Evolutionary conservation across 2,888 invertebrate species (phyloP).

Genomic region (Criorhina ranunculi): DNA sequence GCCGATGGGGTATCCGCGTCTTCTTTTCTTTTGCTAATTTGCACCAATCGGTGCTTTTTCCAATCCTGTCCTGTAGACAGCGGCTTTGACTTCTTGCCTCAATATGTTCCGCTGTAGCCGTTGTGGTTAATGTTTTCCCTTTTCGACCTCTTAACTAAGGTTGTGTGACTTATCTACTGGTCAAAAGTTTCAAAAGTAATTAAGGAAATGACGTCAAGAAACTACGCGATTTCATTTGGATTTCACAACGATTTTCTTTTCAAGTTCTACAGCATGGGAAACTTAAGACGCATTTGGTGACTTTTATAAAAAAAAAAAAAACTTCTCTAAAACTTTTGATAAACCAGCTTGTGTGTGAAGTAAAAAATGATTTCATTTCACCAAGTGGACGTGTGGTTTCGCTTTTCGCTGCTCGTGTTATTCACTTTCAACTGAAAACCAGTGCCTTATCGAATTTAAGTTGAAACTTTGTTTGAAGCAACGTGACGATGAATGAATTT

Average conservation of each 20-base stretch:
- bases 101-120: too few species aligned
- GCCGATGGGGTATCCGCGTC: too few species aligned
- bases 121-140: too few species aligned
- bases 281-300: not conserved
- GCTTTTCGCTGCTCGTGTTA: not conserved
- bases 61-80: too few species aligned
- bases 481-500: not conserved
- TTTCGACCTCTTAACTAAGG: too few species aligned
- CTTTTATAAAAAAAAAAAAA: not conserved
- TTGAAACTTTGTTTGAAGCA: not conserved
- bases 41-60: too few species aligned
- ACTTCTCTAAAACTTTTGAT: too few species aligned
- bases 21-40: too few species aligned
- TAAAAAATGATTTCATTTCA: constrained; percentile 4
- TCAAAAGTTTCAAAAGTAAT: too few species aligned
- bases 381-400: not conserved
- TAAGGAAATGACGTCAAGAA: not conserved
- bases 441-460: not conserved
- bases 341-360: not conserved
- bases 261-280: not conserved
- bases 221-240: not conserved
- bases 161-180: too few species aligned
- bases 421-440: not conserved
- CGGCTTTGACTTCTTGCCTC: too few species aligned
- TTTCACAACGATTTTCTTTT: not conserved